Evolutionary conservation across 2,888 invertebrate species (phyloP).

Genomic region (Chaetoderma sp.): DNA sequence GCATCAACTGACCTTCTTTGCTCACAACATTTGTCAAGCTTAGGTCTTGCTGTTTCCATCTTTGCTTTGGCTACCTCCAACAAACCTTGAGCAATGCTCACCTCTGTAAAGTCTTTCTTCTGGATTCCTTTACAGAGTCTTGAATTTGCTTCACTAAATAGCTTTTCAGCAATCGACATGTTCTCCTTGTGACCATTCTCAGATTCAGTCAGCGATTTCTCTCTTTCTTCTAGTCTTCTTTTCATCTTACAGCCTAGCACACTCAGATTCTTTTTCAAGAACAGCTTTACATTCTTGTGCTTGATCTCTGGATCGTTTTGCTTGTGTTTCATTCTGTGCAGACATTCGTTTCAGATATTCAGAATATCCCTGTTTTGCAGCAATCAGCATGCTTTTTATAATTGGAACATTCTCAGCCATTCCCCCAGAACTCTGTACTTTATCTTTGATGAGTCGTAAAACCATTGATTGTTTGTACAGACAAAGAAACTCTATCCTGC

Average conservation of each 20-base stretch:
- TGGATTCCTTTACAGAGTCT: constrained; percentile 21
- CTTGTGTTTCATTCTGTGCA: too few species aligned
- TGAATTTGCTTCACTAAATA: constrained; percentile 36
- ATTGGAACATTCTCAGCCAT: too few species aligned
- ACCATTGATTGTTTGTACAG: too few species aligned
- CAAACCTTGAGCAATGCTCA: constrained; percentile 21
- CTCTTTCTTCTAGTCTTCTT: constrained; percentile 8
- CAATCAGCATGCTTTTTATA: too few species aligned
- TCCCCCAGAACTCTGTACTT: too few species aligned
- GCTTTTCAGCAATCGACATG: constrained; percentile 23
- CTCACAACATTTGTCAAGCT: constrained; percentile 16
- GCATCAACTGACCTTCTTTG: constrained; percentile 11
- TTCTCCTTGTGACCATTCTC: constrained; percentile 25
- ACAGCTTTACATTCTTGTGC: background rate
- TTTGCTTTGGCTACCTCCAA: constrained; percentile 27
- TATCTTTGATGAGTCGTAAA: too few species aligned
- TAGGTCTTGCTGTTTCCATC: constrained; percentile 20
- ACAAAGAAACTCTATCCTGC: too few species aligned
- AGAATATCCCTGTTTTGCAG: too few species aligned
- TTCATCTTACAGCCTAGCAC: constrained; percentile 12
- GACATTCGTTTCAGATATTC: too few species aligned
- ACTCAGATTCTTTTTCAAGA: background rate
- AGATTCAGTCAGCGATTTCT: constrained; percentile 17
- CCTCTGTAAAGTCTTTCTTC: constrained; percentile 18
- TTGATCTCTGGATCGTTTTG: too few species aligned